Conservation (phyloP, 2,797 vertebrate species). For the Rhinichthys osculus region DNA sequence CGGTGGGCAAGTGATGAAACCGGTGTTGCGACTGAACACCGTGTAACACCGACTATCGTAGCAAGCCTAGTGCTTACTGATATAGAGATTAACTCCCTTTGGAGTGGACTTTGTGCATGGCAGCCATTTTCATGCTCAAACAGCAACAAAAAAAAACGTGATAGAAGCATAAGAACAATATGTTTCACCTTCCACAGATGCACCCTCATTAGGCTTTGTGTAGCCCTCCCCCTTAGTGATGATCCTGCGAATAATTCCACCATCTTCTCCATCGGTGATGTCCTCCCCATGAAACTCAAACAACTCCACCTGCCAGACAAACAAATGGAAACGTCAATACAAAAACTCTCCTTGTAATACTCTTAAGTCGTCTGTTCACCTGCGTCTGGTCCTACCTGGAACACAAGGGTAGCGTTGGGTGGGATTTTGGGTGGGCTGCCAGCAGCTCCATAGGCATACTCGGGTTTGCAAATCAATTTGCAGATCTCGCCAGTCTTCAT, state of each 20-base stretch:
- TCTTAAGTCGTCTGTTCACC: background rate
- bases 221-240: constrained; percentile 91
- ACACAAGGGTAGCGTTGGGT: constrained; percentile 88
- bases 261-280: constrained; percentile 91
- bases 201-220: constrained; percentile 92
- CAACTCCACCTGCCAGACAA: constrained; percentile 85
- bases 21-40: too few relatives aligned
- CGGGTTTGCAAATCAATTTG: constrained; percentile 91
- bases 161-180: background rate
- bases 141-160: background rate
- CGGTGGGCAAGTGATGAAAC: too few relatives aligned
- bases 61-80: too few relatives aligned
- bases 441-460: constrained; percentile 92
- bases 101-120: too few relatives aligned
- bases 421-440: constrained; percentile 98
- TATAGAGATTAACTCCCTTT: too few relatives aligned
- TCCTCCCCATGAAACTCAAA: constrained; percentile 95
- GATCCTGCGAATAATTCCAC: constrained; percentile 92
- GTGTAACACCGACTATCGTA: too few relatives aligned
- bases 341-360: background rate
- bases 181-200: constrained; percentile 87
- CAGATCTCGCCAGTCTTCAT: constrained; percentile 94
- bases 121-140: too few relatives aligned
- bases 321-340: background rate
- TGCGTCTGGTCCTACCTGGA: constrained; percentile 83